These are phyloP conservation scores for Scrobipalpa atriplicella DNA, from an alignment of 2,888 invertebrate genomes.

Conservation along the genomic window DNA sequence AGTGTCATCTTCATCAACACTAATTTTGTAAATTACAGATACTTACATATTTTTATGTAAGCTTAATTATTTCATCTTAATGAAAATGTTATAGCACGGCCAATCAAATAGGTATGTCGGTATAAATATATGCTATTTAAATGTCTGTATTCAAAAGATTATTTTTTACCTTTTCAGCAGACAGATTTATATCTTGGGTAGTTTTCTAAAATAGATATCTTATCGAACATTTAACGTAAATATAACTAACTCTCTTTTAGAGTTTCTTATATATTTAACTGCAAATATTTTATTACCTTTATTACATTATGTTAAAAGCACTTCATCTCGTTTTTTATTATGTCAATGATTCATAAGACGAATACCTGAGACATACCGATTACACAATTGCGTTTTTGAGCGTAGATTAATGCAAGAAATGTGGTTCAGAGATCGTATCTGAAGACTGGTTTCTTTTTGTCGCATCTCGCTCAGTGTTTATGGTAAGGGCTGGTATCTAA, in stretches of 20 bases:
- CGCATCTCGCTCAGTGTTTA: slow-evolving; percentile 8
- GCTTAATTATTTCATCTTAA: too few species aligned
- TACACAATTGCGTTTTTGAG: slow-evolving; percentile 24
- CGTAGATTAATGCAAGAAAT: slow-evolving; percentile 18
- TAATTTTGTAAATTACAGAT: too few species aligned
- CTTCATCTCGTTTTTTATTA: not conserved
- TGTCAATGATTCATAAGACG: slow-evolving; percentile 6
- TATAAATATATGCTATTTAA: too few species aligned
- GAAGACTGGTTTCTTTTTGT: slow-evolving; percentile 18
- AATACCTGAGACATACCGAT: slow-evolving; percentile 3
- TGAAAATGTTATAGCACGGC: too few species aligned
- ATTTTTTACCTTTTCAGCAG: too few species aligned
- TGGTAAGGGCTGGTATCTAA: slow-evolving; percentile 3
- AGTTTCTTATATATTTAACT: too few species aligned
- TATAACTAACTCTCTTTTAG: not conserved
- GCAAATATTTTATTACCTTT: too few species aligned
- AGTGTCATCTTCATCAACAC: not conserved
- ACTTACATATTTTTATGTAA: too few species aligned
- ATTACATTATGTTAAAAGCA: not conserved
- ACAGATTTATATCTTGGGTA: too few species aligned
- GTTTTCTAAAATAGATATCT: too few species aligned
- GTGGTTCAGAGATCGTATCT: slow-evolving; percentile 15
- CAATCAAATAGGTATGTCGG: too few species aligned
- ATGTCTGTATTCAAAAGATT: too few species aligned
- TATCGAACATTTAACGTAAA: not conserved